Evolutionary conservation across 2,113 vertebrate species (phyloP).

Genomic region (Prionailurus viverrinus): DNA sequence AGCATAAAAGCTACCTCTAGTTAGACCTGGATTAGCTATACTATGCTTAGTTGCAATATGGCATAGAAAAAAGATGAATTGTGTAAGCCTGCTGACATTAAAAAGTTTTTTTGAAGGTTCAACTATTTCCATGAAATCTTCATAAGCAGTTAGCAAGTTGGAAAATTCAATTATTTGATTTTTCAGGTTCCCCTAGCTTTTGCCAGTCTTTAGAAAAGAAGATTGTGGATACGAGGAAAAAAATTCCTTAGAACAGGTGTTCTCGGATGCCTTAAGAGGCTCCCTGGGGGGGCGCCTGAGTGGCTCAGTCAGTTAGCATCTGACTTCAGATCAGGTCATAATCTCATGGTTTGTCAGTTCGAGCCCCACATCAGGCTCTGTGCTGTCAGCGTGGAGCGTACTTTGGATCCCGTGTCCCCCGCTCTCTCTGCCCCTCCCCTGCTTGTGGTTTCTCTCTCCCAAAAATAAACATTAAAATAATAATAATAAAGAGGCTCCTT

Average conservation of each 20-base stretch:
- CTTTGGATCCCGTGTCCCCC: no score
- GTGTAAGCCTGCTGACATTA: not conserved
- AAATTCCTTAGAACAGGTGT: not conserved
- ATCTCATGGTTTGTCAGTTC: no score
- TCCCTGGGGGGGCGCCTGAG: not conserved
- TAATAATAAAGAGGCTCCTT: not conserved
- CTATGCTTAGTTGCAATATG: not conserved
- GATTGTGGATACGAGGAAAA: not conserved
- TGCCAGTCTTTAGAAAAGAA: not conserved
- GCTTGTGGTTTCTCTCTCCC: no score
- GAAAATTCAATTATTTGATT: conserved; percentile 51
- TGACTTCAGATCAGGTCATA: no score
- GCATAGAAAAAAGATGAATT: conserved; percentile 26
- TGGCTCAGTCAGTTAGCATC: no score
- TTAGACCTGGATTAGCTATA: conserved; percentile 37
- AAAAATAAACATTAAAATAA: no score
- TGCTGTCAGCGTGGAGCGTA: no score
- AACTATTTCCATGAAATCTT: conserved; percentile 53
- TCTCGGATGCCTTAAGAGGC: not conserved
- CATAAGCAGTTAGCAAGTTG: conserved; percentile 30
- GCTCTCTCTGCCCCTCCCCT: no score
- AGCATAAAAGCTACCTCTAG: not conserved
- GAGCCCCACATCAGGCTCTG: no score
- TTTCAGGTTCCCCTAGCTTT: not conserved
- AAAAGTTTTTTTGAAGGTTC: conserved; percentile 1